These are phyloP conservation scores for Pterobdella sp. DNA, from an alignment of 2,888 invertebrate species.

Conservation along the genomic window DNA sequence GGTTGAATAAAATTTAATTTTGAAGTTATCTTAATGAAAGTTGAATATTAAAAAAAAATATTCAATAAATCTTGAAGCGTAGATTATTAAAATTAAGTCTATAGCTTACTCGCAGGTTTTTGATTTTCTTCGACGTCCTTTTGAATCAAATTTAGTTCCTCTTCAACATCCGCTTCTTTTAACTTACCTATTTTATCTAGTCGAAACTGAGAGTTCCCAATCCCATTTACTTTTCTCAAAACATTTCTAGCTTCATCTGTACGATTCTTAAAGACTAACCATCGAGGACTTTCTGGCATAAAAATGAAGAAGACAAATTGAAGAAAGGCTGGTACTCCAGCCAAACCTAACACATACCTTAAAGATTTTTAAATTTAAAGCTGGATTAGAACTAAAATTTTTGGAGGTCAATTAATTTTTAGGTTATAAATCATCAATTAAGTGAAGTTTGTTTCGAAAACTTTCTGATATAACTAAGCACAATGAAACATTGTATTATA, in stretches of 20 bases:
- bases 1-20: too few species aligned
- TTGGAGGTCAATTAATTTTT: too few species aligned
- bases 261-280: constrained; percentile 49
- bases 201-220: neutral
- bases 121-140: neutral
- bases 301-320: constrained; percentile 57
- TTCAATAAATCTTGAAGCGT: neutral
- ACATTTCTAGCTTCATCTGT: constrained; percentile 31
- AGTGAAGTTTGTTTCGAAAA: too few species aligned
- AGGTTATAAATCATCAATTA: too few species aligned
- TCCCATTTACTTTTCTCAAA: constrained; percentile 22
- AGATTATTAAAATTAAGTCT: neutral
- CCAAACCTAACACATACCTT: constrained; percentile 55
- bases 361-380: too few species aligned
- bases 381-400: too few species aligned
- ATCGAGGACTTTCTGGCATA: constrained; percentile 57
- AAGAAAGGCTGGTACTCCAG: constrained; percentile 54
- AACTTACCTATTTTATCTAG: constrained; percentile 4
- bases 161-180: constrained; percentile 10
- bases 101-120: neutral
- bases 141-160: constrained; percentile 29
- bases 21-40: too few species aligned
- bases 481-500: too few species aligned
- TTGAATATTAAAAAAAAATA: too few species aligned
- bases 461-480: too few species aligned